Conservation (phyloP, 2,797 vertebrate genomes). For the Propithecus perrieri region DNA sequence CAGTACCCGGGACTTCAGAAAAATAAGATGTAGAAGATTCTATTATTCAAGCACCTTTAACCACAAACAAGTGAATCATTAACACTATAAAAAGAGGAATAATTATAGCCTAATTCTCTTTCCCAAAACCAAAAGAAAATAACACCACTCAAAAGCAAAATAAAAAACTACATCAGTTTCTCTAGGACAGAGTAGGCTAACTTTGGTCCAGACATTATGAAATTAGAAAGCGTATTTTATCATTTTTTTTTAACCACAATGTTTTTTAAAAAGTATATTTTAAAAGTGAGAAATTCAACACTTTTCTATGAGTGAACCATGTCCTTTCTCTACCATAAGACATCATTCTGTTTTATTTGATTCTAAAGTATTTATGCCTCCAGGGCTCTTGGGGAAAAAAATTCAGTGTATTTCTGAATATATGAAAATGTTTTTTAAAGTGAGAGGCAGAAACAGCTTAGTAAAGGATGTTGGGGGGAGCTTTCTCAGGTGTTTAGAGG, state of each 20-base stretch:
- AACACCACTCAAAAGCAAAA: constrained; percentile 5
- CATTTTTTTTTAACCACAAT: not conserved
- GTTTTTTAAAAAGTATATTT: not conserved
- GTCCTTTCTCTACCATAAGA: constrained; percentile 8
- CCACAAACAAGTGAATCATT: not conserved
- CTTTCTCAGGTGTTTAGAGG: not conserved
- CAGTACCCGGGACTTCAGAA: not conserved
- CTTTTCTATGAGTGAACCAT: not conserved
- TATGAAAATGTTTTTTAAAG: constrained; percentile 3
- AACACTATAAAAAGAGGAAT: not conserved
- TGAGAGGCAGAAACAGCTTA: not conserved
- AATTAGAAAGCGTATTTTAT: not conserved
- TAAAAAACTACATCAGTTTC: not conserved
- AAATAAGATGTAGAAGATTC: not conserved
- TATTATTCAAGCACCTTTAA: constrained; percentile 27
- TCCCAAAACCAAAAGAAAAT: constrained; percentile 20
- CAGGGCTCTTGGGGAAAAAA: not conserved
- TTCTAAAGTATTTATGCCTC: constrained; percentile 41
- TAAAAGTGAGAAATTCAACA: constrained; percentile 17
- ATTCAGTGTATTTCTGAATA: not conserved
- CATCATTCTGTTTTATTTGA: constrained; percentile 35
- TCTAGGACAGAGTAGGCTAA: not conserved
- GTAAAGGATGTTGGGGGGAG: not conserved
- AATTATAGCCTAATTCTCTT: not conserved
- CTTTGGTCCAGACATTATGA: not conserved